A percentile compares a stretch with the other conserved stretches of the same genome.
phyloP scores from a whole-genome alignment of 2,797 vertebrate species.

The Zonotrichia albicollis region DNA sequence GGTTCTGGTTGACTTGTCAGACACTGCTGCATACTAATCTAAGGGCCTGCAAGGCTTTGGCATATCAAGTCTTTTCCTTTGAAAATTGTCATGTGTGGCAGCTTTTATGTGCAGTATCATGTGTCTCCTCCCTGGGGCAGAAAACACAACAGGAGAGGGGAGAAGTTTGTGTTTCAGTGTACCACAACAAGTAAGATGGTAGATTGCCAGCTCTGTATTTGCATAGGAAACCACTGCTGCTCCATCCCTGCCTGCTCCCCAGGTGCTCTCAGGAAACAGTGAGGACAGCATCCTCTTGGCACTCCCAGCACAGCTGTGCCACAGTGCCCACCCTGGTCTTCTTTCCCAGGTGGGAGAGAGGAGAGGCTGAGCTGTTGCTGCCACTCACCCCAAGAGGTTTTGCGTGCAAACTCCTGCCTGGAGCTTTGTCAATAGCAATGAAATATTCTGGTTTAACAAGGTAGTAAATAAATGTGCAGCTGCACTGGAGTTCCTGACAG shows the following conservation, averaged over 20 bases:
- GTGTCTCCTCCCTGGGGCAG: conserved; percentile 1
- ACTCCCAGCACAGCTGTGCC: background rate
- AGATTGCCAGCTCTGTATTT: background rate
- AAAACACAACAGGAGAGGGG: background rate
- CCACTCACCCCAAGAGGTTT: background rate
- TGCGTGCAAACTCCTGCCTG: background rate
- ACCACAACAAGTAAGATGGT: background rate
- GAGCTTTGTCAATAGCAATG: background rate
- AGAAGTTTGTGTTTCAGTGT: background rate
- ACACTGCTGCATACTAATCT: background rate
- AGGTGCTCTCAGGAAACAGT: background rate
- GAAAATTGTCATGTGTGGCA: background rate
- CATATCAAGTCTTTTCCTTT: background rate
- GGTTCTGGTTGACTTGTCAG: background rate
- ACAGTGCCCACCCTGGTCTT: background rate
- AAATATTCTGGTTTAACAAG: conserved; percentile 1
- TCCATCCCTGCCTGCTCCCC: background rate
- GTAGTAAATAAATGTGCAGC: background rate
- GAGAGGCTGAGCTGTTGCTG: background rate
- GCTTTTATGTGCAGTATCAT: background rate
- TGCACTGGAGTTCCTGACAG: background rate
- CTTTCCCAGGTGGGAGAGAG: background rate
- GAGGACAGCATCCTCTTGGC: background rate
- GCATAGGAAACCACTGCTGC: background rate
- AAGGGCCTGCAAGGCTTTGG: background rate